A percentile compares a stretch with the other conserved stretches of the same genome.
Conservation (phyloP, 2,113 vertebrate genomes). For the Actinemys pallida region DNA sequence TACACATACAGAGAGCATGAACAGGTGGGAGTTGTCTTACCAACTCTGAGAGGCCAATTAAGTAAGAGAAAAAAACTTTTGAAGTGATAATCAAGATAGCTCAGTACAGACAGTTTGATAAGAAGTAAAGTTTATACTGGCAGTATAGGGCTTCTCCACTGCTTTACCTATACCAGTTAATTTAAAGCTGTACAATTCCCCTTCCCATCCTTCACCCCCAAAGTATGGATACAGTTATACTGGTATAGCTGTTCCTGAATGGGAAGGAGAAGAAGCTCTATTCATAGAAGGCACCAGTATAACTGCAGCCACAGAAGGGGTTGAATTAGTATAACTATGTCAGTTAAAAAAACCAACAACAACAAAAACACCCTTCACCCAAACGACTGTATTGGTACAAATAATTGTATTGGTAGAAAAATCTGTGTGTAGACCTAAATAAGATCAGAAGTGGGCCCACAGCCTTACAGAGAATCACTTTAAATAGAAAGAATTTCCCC, state of each 20-base stretch:
- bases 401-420: not conserved
- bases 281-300: not conserved
- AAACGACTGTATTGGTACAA: not conserved
- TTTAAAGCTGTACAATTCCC: not conserved
- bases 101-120: too few relatives aligned
- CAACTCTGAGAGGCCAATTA: too few relatives aligned
- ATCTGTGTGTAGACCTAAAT: rapidly evolving
- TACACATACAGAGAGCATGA: too few relatives aligned
- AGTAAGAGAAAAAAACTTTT: too few relatives aligned
- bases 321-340: not conserved
- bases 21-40: too few relatives aligned
- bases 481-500: not conserved
- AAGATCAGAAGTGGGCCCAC: not conserved
- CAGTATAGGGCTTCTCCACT: not conserved
- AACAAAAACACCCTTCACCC: not conserved
- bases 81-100: too few relatives aligned
- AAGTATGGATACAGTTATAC: not conserved
- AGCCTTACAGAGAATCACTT: not conserved
- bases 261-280: not conserved
- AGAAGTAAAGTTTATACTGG: not conserved
- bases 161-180: not conserved
- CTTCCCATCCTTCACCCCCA: not conserved
- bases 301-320: not conserved
- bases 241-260: not conserved
- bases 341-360: not conserved